Conservation (phyloP, 2,797 vertebrate genomes). For the Helostoma temminkii region DNA sequence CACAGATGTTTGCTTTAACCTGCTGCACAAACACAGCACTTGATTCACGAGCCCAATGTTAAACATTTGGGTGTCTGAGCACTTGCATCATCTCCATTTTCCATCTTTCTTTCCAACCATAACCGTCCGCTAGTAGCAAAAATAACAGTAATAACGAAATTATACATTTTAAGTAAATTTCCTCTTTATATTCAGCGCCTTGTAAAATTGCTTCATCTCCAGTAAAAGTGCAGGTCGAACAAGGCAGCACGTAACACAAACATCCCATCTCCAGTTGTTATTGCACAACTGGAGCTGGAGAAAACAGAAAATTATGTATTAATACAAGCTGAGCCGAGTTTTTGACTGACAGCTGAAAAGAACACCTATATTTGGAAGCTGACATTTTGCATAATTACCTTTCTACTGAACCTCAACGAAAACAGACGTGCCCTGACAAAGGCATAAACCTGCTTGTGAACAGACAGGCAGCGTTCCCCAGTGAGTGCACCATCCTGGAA, state of each 20-base stretch:
- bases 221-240: slow-evolving; percentile 34
- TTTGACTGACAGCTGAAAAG: slow-evolving; percentile 76
- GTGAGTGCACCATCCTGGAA: slow-evolving; percentile 44
- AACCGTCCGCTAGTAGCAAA: not conserved
- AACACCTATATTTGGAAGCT: slow-evolving; percentile 78
- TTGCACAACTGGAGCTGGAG: slow-evolving; percentile 22
- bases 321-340: slow-evolving; percentile 46
- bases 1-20: slow-evolving; percentile 22
- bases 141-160: slow-evolving; percentile 2
- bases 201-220: slow-evolving; percentile 36
- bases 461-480: slow-evolving; percentile 52
- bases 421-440: slow-evolving; percentile 66
- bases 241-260: slow-evolving; percentile 36
- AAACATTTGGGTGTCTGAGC: not conserved
- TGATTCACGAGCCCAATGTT: not conserved
- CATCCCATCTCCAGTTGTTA: slow-evolving; percentile 52
- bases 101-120: not conserved
- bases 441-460: slow-evolving; percentile 56
- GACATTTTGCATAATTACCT: slow-evolving; percentile 82
- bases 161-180: not conserved
- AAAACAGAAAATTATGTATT: slow-evolving; percentile 64
- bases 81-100: not conserved
- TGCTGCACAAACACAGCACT: not conserved
- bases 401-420: slow-evolving; percentile 63
- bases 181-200: slow-evolving; percentile 22